Conservation (phyloP, 2,113 vertebrate genomes). For the Leptocoma aspasia region DNA sequence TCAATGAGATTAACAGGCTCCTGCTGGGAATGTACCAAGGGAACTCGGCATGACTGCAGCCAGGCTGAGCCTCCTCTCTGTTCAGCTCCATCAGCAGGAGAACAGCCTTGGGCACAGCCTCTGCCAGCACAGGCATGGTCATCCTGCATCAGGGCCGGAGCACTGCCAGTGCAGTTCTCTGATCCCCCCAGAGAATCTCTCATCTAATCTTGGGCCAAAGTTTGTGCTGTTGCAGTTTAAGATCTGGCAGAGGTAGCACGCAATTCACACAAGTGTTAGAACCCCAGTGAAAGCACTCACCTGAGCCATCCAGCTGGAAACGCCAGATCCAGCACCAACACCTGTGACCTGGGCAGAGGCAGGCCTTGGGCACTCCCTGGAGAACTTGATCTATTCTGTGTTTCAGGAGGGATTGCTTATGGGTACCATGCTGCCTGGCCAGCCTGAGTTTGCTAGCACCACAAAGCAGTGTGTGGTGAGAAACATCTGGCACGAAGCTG, state of each 20-base stretch:
- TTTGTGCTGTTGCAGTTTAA: background rate
- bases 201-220: background rate
- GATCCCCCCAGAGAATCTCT: background rate
- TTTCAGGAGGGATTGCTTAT: background rate
- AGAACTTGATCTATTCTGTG: accelerated
- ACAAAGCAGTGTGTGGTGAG: background rate
- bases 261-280: background rate
- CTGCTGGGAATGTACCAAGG: background rate
- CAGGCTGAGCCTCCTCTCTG: background rate
- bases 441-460: background rate
- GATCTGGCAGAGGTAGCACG: background rate
- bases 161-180: background rate
- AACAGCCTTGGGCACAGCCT: accelerated
- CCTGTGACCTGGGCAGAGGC: background rate
- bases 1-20: background rate
- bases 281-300: background rate
- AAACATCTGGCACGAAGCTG: background rate
- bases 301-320: background rate
- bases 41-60: background rate
- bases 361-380: background rate
- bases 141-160: accelerated
- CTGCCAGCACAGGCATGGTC: accelerated
- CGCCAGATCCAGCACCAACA: background rate
- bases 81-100: background rate
- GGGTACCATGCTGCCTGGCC: background rate